Evolutionary conservation across 2,113 vertebrate genomes (phyloP).

Genomic region (Sialia sialis): DNA sequence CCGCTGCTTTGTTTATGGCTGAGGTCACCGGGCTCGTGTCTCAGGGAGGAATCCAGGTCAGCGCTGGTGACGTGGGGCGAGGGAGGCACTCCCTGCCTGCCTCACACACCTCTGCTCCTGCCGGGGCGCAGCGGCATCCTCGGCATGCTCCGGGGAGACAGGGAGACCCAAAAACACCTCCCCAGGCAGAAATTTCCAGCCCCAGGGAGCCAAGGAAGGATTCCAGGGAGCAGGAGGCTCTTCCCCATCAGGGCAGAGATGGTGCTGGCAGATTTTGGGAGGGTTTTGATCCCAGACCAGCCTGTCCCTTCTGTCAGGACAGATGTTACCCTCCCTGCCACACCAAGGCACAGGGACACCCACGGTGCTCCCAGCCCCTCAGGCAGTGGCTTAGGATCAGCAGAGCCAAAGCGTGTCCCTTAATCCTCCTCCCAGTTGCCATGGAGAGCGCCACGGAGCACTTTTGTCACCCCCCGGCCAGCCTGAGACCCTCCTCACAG

Average conservation of each 20-base stretch:
- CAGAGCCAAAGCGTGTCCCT: background rate
- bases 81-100: background rate
- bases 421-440: conserved; percentile 17
- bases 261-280: background rate
- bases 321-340: background rate
- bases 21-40: conserved; percentile 8
- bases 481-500: background rate
- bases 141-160: fast-evolving
- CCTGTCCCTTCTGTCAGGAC: background rate
- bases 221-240: background rate
- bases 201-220: background rate
- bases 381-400: background rate
- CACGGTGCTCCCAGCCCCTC: background rate
- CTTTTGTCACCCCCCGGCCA: background rate
- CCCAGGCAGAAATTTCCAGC: background rate
- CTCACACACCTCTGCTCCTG: background rate
- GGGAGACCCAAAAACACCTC: background rate
- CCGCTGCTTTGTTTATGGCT: conserved; percentile 37
- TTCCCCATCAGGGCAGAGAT: background rate
- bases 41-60: conserved; percentile 36
- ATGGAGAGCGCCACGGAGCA: background rate
- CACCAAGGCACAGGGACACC: background rate
- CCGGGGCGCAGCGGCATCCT: fast-evolving
- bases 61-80: background rate
- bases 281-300: background rate